These are phyloP conservation scores for Lytechinus pictus DNA, from an alignment of 35 echinoderm and acorn worm genomes.

Conservation along the genomic window DNA sequence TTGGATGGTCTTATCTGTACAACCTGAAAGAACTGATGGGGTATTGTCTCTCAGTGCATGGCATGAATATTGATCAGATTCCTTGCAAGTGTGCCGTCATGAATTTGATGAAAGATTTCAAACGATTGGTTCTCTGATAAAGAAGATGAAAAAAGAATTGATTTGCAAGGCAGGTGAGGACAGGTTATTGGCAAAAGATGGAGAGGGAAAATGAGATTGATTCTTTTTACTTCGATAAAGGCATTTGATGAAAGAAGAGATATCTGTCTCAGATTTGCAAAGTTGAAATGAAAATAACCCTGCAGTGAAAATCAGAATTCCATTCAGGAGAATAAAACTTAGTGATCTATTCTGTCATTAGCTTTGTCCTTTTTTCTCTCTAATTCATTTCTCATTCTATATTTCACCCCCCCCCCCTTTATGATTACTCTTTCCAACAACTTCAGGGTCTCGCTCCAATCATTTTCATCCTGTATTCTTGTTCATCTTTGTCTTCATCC, in stretches of 20 bases:
- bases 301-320: neutral
- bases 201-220: neutral
- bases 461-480: neutral
- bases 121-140: neutral
- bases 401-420: too few species aligned
- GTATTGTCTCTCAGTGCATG: neutral
- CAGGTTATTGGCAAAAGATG: neutral
- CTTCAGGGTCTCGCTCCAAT: neutral
- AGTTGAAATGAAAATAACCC: neutral
- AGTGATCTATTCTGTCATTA: neutral
- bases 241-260: neutral
- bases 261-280: neutral
- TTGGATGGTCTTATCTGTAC: too few species aligned
- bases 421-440: too few species aligned
- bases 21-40: too few species aligned
- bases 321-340: neutral
- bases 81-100: neutral
- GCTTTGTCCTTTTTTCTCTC: too few species aligned
- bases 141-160: neutral
- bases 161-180: neutral
- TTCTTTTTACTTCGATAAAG: neutral
- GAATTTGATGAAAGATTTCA: neutral
- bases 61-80: conserved; percentile 4
- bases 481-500: too few species aligned
- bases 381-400: too few species aligned